Base-by-base conservation (phyloP, 30 jellyfish, hydroid and myxozoan genomes). In the Hydractinia symbiolongicarpus region DNA sequence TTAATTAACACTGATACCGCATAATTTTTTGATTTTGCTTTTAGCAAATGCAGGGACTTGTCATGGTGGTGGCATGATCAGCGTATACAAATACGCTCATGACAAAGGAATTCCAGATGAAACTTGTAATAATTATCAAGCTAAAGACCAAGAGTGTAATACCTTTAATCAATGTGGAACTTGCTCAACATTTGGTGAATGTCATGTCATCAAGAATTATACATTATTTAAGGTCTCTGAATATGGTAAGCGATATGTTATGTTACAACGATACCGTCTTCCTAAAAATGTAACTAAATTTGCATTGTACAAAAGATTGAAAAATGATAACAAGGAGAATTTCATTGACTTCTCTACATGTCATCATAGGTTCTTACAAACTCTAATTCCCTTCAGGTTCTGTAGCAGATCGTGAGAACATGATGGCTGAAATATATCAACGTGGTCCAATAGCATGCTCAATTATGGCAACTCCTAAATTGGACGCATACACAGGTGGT, bases 31-130 rank as follows among this genome's bases (percentile, higher is more conserved):
- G 44, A n/a, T 13, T 6, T n/a, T n/a, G n/a, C 1, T 9, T 79
- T 20, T 44, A 91, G 98, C 83, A n/a, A 78, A 79, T 57, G 98
- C 98, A 50, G 98, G 98, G 5, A 86, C 95, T 2, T 91, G 98
- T 78, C 96, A 91, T 84, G 98, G 98, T 52, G 98, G 98, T 74
- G 98, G 96, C 11, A 86, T 69, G 81, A 54, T 87, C 16, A 95
- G 91, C 0, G 98, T 87, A 20, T 91, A 82, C 76, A 53, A 67
- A 9, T 91, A 91, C 64, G 98, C 98, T 7, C 85, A 91, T 17
- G 81, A 79, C 9, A 83, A 72, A 21, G 98, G 98, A 8, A 91
- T 91, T 53, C 98, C 98, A 1, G 98, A 91, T 84, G 98, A 91
- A 66, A 91, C 98, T 11, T 91, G 98, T 73, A 91, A 91, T 68